Evolutionary conservation across 1,140 invertebrate species (phyloP).

Genomic region (Phocides pigmalion): DNA sequence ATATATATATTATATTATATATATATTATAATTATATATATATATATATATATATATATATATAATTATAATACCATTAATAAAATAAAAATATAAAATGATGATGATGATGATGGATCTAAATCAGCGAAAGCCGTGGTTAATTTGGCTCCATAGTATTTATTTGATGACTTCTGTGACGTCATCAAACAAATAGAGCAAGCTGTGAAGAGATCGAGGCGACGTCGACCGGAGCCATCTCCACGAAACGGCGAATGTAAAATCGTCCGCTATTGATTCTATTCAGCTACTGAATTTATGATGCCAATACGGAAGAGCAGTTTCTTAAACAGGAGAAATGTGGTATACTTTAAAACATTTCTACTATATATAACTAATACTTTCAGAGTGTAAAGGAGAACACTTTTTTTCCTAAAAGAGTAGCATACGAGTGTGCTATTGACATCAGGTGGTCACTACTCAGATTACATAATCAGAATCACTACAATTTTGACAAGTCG

Average conservation of each 20-base stretch:
- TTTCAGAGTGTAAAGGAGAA: not conserved
- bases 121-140: not conserved
- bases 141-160: slow-evolving; percentile 12
- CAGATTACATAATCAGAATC: no score
- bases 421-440: not conserved
- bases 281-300: slow-evolving; percentile 13
- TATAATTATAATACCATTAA: no score
- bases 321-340: not conserved
- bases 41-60: no score
- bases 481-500: no score
- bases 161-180: slow-evolving; percentile 6
- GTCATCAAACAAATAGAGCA: slow-evolving; percentile 25
- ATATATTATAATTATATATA: no score
- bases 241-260: slow-evolving; percentile 1
- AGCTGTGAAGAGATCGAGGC: slow-evolving; percentile 4
- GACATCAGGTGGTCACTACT: no score
- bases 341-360: not conserved
- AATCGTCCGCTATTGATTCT: slow-evolving; percentile 9
- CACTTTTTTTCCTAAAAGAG: no score
- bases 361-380: not conserved
- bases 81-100: no score
- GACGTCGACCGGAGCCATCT: not conserved
- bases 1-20: no score
- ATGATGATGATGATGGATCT: no score
- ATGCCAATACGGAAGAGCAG: not conserved